Conservation (phyloP, 2,797 vertebrate species). For the Phylloscopus collybita region DNA sequence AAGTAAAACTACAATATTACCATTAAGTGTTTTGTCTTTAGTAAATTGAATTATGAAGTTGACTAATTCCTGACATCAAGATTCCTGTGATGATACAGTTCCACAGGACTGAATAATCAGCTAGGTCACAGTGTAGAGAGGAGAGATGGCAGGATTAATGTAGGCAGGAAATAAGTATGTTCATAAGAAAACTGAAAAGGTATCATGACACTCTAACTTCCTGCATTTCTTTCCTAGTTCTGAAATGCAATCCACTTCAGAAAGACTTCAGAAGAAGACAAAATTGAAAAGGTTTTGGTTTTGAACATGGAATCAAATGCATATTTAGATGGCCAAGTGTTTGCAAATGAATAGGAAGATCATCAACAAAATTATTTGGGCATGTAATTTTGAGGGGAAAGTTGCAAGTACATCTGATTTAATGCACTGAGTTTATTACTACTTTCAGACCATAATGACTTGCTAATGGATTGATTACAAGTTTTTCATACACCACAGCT, state of each 20-base stretch:
- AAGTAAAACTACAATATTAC: neutral
- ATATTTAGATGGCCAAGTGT: neutral
- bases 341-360: neutral
- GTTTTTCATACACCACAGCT: neutral
- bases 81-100: neutral
- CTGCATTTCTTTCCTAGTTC: neutral
- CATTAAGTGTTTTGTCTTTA: neutral
- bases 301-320: neutral
- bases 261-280: neutral
- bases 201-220: neutral
- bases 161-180: neutral
- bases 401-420: neutral
- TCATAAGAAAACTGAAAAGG: neutral
- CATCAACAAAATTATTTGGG: slow-evolving; percentile 25
- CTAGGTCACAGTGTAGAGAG: neutral
- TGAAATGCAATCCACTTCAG: neutral
- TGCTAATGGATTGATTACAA: slow-evolving; percentile 49
- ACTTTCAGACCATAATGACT: slow-evolving; percentile 28
- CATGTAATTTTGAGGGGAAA: slow-evolving; percentile 10
- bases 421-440: neutral
- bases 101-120: neutral
- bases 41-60: neutral
- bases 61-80: neutral
- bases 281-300: neutral
- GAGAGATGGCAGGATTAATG: neutral